These are phyloP conservation scores for Apocheima hispidaria DNA, from an alignment of 2,888 invertebrate genomes.

Conservation along the genomic window DNA sequence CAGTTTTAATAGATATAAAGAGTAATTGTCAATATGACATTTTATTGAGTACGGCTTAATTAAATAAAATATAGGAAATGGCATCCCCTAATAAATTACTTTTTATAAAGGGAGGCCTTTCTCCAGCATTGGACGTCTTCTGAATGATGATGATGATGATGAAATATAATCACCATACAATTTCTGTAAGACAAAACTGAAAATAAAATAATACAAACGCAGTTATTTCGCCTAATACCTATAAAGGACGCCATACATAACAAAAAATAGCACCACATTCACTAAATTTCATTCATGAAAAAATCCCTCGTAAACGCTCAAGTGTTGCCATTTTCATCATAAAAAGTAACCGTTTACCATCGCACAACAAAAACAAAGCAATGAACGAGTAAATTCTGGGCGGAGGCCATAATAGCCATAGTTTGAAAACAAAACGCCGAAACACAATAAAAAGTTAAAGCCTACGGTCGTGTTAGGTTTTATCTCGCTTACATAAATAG, in stretches of 20 bases:
- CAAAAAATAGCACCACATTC: constrained; percentile 20
- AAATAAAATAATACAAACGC: not conserved
- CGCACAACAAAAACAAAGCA: constrained; percentile 48
- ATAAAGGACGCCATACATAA: constrained; percentile 13
- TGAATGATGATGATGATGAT: too few relatives aligned
- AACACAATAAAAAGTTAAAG: constrained; percentile 68
- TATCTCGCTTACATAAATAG: constrained; percentile 72
- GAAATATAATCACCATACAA: not conserved
- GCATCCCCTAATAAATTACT: too few relatives aligned
- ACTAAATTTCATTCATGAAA: constrained; percentile 26
- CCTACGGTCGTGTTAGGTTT: constrained; percentile 63
- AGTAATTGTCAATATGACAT: too few relatives aligned
- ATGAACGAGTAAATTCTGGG: constrained; percentile 44
- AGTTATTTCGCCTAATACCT: not conserved
- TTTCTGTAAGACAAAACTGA: not conserved
- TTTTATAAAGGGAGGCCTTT: not conserved
- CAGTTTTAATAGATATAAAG: too few relatives aligned
- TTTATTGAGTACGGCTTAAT: too few relatives aligned
- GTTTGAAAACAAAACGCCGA: constrained; percentile 65
- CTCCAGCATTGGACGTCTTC: too few relatives aligned
- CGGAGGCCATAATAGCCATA: constrained; percentile 56
- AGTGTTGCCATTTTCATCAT: constrained; percentile 37
- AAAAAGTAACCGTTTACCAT: constrained; percentile 46
- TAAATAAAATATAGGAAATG: too few relatives aligned
- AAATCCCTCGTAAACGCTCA: constrained; percentile 30